These are phyloP conservation scores for Danio choprae DNA, from an alignment of 2,797 vertebrate species.

Conservation along the genomic window DNA sequence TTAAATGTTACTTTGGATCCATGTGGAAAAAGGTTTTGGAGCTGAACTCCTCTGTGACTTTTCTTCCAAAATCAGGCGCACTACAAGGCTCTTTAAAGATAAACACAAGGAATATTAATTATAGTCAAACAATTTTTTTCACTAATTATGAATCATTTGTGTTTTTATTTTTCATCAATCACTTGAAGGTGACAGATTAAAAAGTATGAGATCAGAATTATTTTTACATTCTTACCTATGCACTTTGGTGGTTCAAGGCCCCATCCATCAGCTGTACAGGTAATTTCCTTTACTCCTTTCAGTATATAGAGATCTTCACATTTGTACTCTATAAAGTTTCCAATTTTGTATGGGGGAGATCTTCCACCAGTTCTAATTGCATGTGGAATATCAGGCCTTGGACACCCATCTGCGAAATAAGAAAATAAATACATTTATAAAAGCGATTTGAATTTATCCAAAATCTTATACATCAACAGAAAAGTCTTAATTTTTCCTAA, in stretches of 20 bases:
- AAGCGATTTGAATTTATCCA: not conserved
- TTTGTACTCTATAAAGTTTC: not conserved
- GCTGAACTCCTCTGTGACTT: not conserved
- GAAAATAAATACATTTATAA: not conserved
- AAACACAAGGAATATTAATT: not conserved
- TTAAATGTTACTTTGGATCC: not conserved
- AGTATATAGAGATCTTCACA: not conserved
- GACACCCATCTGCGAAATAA: conserved; percentile 23
- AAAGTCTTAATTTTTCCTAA: not conserved
- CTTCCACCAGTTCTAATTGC: not conserved
- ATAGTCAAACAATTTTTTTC: no score
- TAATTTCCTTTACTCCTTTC: rapidly evolving
- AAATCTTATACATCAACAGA: not conserved
- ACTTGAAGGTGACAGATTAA: no score
- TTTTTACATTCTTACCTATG: conserved; percentile 36
- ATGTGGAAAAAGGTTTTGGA: not conserved
- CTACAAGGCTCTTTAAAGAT: not conserved
- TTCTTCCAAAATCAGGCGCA: not conserved
- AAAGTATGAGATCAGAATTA: no score
- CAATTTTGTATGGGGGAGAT: conserved; percentile 26
- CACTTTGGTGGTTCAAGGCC: conserved; percentile 19
- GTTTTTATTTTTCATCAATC: no score
- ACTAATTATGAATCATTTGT: no score
- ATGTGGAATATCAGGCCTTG: not conserved
- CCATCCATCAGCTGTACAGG: conserved; percentile 49